Evolutionary conservation across 2,888 invertebrate genomes (phyloP), one percentile per base, ranked within the genome.

Genomic region (Euzetes globulus): DNA sequence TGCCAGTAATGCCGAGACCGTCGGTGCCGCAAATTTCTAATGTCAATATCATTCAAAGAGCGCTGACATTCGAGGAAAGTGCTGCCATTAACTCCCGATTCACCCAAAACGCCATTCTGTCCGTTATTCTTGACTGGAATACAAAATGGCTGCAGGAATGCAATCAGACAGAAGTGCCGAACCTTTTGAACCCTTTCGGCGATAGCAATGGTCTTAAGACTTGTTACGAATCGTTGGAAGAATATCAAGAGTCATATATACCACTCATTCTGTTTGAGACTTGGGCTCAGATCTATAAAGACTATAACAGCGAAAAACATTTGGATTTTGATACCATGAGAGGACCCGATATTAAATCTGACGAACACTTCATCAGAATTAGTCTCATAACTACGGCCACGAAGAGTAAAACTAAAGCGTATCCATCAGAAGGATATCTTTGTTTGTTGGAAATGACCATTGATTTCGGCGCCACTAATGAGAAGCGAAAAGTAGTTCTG

Each of bases 261-360:
- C 87, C 88, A 71, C 81, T 88, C 72, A 82, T 88, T 63, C 81
- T 88, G 7, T 83, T 87, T 81, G 88, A 89, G 81, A 85, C 87
- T 63, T 89, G 89, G 89, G 85, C 86, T 79, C 83, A 82, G 76
- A 78, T 86, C 15, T 76, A 33, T 37, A 75, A 37, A 76, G 79
- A 77, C 2, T 80, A 81, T 52, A 27, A 27, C 19, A 41, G 17
- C 27, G 25, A 17, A 2, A 60, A 73, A 80, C 5, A 33, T 22
- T 19, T 27, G 1, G 15, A 19, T 7, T 15, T n/a, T 9, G 19
- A 52, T 6, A 13, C 50, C 17, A 22, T 73, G 4, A n/a, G 58
- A 15, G 41, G 37, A n/a, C 25, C 33, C 2, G 52, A 45, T 5
- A 60, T 47, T 47, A 58, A 55, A 58, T 17, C 63, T 0, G 19